Percentiles rank a stretch among this genome's conserved stretches.
Evolutionary conservation across 1,140 invertebrate species (phyloP).

Genomic region (Myzus persicae): DNA sequence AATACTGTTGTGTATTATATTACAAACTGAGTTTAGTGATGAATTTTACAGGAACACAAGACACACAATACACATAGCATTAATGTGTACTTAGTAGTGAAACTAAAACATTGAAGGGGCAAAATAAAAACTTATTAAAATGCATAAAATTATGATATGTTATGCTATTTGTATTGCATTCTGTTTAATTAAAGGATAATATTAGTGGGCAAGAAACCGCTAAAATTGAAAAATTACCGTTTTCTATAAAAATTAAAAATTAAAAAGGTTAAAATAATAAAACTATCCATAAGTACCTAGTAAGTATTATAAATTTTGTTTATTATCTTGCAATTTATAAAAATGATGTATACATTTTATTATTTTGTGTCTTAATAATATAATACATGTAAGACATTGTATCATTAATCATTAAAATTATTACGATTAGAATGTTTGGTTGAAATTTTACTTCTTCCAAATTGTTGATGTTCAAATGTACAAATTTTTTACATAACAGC

Average conservation of each 20-base stretch:
- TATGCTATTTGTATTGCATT: background rate
- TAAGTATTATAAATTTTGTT: background rate
- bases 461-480: background rate
- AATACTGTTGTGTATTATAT: background rate
- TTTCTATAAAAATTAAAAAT: background rate
- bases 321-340: background rate
- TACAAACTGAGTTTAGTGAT: background rate
- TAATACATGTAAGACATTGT: background rate
- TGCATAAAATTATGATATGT: no score
- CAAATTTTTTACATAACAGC: background rate
- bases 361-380: background rate
- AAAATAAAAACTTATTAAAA: background rate
- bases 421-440: background rate
- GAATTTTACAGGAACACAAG: background rate
- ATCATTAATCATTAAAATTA: background rate
- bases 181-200: background rate
- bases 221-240: background rate
- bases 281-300: no score
- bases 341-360: background rate
- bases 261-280: background rate
- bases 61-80: background rate
- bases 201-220: background rate
- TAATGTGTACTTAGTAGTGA: background rate
- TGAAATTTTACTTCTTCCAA: background rate
- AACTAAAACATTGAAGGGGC: background rate